These are phyloP conservation scores for Athene cunicularia DNA, from an alignment of 2,113 vertebrate genomes.

Conservation along the genomic window DNA sequence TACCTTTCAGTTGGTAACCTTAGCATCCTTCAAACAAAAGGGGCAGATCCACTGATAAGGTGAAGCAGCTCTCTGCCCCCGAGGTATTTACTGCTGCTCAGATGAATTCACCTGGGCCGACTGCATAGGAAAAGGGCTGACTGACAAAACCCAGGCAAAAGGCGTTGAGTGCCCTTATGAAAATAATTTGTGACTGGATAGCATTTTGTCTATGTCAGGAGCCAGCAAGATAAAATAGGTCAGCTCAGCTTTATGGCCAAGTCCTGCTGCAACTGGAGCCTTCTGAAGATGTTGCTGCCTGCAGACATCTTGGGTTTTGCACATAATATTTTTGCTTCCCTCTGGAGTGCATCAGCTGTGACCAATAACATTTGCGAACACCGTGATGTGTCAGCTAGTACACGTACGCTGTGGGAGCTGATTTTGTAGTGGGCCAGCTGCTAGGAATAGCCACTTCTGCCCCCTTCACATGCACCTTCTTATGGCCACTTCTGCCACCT, in stretches of 20 bases:
- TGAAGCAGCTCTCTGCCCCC: neutral
- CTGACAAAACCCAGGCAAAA: neutral
- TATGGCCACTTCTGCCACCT: neutral
- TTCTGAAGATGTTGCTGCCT: neutral
- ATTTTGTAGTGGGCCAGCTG: neutral
- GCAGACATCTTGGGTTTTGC: neutral
- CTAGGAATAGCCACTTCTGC: neutral
- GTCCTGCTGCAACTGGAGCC: neutral
- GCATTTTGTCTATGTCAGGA: neutral
- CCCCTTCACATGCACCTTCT: too few species aligned
- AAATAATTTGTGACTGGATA: neutral
- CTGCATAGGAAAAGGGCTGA: neutral
- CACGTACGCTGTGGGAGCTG: accelerated
- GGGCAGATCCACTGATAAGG: neutral
- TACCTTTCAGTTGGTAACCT: neutral
- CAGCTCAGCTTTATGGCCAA: neutral
- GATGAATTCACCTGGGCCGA: neutral
- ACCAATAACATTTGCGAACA: accelerated
- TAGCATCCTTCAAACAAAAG: neutral
- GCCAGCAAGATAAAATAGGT: neutral
- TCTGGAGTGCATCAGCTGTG: accelerated
- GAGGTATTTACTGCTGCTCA: neutral
- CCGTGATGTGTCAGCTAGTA: accelerated
- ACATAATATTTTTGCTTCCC: neutral
- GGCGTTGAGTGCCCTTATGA: neutral